Percentiles rank a stretch among this genome's conserved stretches.
These are phyloP conservation scores for Cetonia aurata DNA, from an alignment of 2,888 invertebrate species.

Conservation along the genomic window DNA sequence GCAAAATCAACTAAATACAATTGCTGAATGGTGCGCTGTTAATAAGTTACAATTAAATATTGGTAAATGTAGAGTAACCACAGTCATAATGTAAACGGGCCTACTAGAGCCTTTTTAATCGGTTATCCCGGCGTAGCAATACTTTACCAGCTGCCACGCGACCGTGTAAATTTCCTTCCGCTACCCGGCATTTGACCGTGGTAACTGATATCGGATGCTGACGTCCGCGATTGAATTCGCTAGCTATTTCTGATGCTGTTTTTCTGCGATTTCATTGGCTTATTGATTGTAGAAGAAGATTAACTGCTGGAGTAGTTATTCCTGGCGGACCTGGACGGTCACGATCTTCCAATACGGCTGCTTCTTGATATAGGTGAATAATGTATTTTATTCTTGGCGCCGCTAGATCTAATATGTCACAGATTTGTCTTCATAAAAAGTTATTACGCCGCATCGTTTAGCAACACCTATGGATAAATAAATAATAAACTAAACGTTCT, in stretches of 20 bases:
- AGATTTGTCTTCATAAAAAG: not conserved
- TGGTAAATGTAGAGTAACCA: too few species aligned
- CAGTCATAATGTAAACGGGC: not conserved
- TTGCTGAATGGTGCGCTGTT: too few species aligned
- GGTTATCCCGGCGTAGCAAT: not conserved
- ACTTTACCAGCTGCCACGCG: not conserved
- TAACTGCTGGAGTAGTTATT: not conserved
- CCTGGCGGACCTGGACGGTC: not conserved
- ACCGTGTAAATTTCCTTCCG: not conserved
- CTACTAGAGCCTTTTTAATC: not conserved
- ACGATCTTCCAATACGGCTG: not conserved
- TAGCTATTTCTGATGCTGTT: not conserved
- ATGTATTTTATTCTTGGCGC: not conserved
- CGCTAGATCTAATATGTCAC: not conserved
- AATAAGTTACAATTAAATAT: too few species aligned
- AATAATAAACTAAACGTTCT: too few species aligned
- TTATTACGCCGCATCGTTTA: too few species aligned
- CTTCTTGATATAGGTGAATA: not conserved
- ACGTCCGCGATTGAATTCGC: not conserved
- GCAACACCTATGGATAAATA: not conserved
- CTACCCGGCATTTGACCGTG: not conserved
- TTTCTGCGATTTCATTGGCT: slow-evolving; percentile 24
- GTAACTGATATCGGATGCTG: not conserved
- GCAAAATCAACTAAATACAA: too few species aligned
- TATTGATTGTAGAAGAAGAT: not conserved